These are phyloP conservation scores for Xiphophorus birchmanni DNA, from an alignment of 2,797 vertebrate species.

Conservation along the genomic window DNA sequence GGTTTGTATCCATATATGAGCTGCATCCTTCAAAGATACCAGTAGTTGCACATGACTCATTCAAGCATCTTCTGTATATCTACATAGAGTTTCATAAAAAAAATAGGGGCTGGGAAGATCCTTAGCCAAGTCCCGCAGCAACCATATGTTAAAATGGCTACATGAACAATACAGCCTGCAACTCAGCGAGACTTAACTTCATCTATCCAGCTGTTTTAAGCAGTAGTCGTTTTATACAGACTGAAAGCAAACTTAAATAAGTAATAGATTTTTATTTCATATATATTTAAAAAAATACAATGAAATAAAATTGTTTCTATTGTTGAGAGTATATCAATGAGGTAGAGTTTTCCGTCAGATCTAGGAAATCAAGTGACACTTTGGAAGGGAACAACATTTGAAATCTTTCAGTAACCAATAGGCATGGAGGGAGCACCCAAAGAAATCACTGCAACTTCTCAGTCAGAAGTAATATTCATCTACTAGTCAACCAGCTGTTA, in stretches of 20 bases:
- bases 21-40: conserved; percentile 23
- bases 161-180: background rate
- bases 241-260: background rate
- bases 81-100: conserved; percentile 15
- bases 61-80: conserved; percentile 15
- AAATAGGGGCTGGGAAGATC: background rate
- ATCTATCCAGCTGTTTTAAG: background rate
- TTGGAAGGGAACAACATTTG: background rate
- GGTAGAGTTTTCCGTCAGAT: background rate
- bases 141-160: conserved; percentile 10
- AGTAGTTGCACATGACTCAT: conserved; percentile 19
- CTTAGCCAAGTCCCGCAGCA: background rate
- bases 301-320: background rate
- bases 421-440: background rate
- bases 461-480: background rate
- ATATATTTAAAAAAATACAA: background rate
- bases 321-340: background rate
- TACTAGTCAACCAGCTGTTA: background rate
- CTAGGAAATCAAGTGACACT: background rate
- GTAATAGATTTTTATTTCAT: background rate
- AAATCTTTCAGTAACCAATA: background rate
- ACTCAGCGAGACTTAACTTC: no score
- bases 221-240: background rate
- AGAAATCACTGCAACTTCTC: background rate
- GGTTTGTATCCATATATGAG: background rate